Conservation (phyloP, 2,797 vertebrate species). For the Scleropages formosus region DNA sequence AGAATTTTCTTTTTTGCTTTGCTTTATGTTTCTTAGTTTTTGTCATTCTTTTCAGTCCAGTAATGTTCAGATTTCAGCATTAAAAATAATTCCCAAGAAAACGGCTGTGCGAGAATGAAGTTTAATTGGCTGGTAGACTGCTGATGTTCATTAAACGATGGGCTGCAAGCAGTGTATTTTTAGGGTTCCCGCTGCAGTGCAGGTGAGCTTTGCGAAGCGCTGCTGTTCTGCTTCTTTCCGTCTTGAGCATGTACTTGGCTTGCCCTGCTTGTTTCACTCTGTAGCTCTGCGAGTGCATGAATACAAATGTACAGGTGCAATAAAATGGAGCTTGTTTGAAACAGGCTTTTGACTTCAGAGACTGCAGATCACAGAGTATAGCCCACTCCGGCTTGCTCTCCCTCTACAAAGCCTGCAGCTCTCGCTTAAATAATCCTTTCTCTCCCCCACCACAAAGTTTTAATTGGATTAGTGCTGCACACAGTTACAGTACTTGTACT, state of each 20-base stretch:
- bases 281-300: background rate
- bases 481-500: conserved; percentile 24
- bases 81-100: background rate
- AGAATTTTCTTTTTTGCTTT: too few species aligned
- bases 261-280: conserved; percentile 17
- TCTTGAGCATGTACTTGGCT: conserved; percentile 20
- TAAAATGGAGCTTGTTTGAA: conserved; percentile 13
- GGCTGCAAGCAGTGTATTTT: background rate
- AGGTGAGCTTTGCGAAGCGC: background rate
- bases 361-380: conserved; percentile 2
- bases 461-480: conserved; percentile 33
- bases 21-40: background rate
- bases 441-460: conserved; percentile 11
- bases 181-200: background rate
- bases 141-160: background rate
- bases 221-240: background rate
- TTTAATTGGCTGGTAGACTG: background rate
- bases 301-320: conserved; percentile 22
- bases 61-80: background rate
- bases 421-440: conserved; percentile 16
- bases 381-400: conserved; percentile 5
- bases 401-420: conserved; percentile 12
- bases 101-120: background rate
- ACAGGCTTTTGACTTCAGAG: conserved; percentile 18
- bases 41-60: background rate